Evolutionary conservation across 2,888 invertebrate genomes (phyloP).

Genomic region (Hypsopygia costalis): DNA sequence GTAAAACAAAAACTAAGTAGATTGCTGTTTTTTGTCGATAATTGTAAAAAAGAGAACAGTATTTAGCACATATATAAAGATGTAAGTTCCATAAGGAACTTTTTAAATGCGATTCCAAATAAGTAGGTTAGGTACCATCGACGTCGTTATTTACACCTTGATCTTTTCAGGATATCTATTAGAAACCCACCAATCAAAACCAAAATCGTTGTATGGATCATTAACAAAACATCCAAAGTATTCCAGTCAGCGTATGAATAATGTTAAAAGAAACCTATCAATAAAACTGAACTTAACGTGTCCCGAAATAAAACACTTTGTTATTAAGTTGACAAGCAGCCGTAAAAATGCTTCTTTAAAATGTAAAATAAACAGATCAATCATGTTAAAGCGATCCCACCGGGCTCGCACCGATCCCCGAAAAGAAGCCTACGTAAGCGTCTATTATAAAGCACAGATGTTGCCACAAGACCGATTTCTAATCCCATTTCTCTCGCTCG

Average conservation of each 20-base stretch:
- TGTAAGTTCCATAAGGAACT: too few relatives aligned
- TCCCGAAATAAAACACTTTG: slow-evolving; percentile 78
- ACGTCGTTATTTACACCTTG: too few relatives aligned
- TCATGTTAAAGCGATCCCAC: slow-evolving; percentile 79
- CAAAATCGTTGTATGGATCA: too few relatives aligned
- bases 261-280: slow-evolving; percentile 76
- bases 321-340: slow-evolving; percentile 81
- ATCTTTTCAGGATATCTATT: too few relatives aligned
- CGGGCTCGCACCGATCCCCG: slow-evolving; percentile 72
- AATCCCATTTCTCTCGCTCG: slow-evolving; percentile 50
- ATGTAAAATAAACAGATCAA: slow-evolving; percentile 81
- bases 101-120: too few relatives aligned
- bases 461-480: slow-evolving; percentile 70
- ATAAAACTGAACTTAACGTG: slow-evolving; percentile 77
- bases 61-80: too few relatives aligned
- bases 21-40: too few relatives aligned
- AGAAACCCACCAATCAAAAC: too few relatives aligned
- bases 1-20: too few relatives aligned
- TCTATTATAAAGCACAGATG: slow-evolving; percentile 79
- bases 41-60: too few relatives aligned
- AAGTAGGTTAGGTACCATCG: too few relatives aligned
- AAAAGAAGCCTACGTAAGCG: slow-evolving; percentile 79
- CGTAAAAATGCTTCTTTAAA: slow-evolving; percentile 80
- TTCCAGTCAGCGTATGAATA: slow-evolving; percentile 51
- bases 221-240: slow-evolving; percentile 34